Conservation (phyloP, 1,140 invertebrate species). For the Pollicipes pollicipes region DNA sequence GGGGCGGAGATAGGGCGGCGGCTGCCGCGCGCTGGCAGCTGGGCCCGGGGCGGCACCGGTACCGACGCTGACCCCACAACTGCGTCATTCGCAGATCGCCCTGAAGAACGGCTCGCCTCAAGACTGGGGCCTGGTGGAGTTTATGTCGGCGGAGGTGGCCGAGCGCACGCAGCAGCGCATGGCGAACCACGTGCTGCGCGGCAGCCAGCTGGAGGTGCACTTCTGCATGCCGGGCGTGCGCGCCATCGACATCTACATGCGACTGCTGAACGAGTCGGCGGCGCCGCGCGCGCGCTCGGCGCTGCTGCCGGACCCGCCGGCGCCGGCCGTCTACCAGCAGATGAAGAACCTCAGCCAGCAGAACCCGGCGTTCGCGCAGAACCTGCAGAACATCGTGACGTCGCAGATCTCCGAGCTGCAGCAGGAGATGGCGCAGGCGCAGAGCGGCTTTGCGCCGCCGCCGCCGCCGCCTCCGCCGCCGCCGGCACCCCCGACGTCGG, state of each 20-base stretch:
- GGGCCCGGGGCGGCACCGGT: too few species aligned
- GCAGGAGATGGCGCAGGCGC: slow-evolving; percentile 18
- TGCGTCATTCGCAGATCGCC: slow-evolving; percentile 30
- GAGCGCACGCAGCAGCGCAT: slow-evolving; percentile 31
- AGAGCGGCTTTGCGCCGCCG: slow-evolving; percentile 3
- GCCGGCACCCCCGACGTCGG: neutral
- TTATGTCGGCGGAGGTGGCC: slow-evolving; percentile 31
- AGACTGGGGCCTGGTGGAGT: slow-evolving; percentile 40
- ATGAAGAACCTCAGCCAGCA: slow-evolving; percentile 33
- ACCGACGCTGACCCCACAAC: slow-evolving; percentile 11
- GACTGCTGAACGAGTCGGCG: slow-evolving; percentile 31
- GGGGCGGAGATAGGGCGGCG: too few species aligned
- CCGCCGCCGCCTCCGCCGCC: slow-evolving; percentile 3
- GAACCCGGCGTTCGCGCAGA: slow-evolving; percentile 35
- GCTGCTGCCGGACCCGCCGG: slow-evolving; percentile 31
- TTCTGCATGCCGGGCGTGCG: slow-evolving; percentile 39
- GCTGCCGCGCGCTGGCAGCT: too few species aligned
- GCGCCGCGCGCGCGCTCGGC: slow-evolving; percentile 20
- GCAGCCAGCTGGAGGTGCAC: slow-evolving; percentile 31
- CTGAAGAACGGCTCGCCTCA: slow-evolving; percentile 35
- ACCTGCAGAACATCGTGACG: slow-evolving; percentile 32
- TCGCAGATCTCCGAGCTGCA: slow-evolving; percentile 27
- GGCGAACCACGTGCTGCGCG: slow-evolving; percentile 28
- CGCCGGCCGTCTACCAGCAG: slow-evolving; percentile 30
- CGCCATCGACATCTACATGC: slow-evolving; percentile 37